Evolutionary conservation across 2,888 invertebrate species (phyloP).

Genomic region (Villa cingulata): DNA sequence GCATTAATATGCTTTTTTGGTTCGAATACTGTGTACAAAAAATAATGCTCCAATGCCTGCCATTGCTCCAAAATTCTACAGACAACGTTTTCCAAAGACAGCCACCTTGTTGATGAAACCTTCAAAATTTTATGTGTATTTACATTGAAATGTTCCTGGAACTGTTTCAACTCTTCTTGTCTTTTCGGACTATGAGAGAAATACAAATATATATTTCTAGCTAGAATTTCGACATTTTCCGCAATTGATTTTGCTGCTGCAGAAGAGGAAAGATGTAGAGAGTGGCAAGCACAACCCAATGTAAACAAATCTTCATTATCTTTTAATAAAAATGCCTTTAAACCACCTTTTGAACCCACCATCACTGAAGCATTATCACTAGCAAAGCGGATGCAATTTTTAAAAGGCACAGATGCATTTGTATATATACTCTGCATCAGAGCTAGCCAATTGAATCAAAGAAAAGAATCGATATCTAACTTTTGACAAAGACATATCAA

Average conservation of each 20-base stretch:
- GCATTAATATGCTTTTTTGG: not conserved
- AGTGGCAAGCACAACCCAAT: too few relatives aligned
- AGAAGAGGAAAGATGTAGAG: too few relatives aligned
- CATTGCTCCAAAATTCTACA: not conserved
- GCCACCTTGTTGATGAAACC: not conserved
- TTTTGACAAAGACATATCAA: not conserved
- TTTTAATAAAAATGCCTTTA: too few relatives aligned
- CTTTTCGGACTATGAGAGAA: not conserved
- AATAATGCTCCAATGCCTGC: not conserved
- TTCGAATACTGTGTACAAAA: not conserved
- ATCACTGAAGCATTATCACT: too few relatives aligned
- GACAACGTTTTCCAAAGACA: not conserved
- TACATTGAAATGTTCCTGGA: not conserved
- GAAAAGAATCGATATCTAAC: too few relatives aligned
- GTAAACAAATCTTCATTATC: too few relatives aligned
- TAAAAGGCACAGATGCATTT: too few relatives aligned
- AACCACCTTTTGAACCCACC: too few relatives aligned
- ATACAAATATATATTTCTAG: not conserved
- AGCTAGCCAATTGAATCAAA: too few relatives aligned
- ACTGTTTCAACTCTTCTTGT: not conserved
- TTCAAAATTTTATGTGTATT: not conserved
- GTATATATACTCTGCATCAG: too few relatives aligned
- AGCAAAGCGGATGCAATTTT: too few relatives aligned
- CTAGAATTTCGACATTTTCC: not conserved
- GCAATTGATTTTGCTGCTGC: too few relatives aligned